Evolutionary conservation across 37 sponge, comb jelly and placozoan genomes (phyloP), one percentile per base, ranked within the genome.

Genomic region (Spongilla lacustris): DNA sequence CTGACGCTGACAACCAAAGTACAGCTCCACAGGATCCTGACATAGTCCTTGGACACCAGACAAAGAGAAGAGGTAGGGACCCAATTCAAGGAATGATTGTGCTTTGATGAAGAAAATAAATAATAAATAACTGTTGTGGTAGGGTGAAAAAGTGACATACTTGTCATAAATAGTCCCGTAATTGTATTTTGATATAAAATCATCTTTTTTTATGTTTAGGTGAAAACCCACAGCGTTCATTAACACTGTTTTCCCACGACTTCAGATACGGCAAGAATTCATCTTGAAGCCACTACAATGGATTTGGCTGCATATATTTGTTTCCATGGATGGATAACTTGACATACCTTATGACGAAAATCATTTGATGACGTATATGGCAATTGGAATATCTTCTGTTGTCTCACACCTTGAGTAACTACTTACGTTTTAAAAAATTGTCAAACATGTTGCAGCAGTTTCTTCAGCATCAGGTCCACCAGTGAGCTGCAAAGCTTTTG

Each of bases 1-100:
- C 35, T 81, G 82, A 27, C 82, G 35, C 26, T 82, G 50, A 25
- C 83, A 71, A 27, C 83, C 73, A 73, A 82, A 82, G 72, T 71
- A 82, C 17, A 71, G 71, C 33, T 82, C 81, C 69, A 81, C 25
- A 29, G 49, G 78, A 77, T 41, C 78, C 41, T 77, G 78, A 27
- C 78, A 77, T 22, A 50, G 4, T 48, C 41, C n/a, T 41, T 77
- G 26, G 58, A 58, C 58, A 19, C 58, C 58, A 58, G 58, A 58
- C 58, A 58, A 58, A 58, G 58, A 58, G 58, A 58, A 58, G 19
- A 58, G 58, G 58, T 58, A 58, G 14, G 58, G 58, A 58, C 4
- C 58, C 58, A 58, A 58, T 58, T 58, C 58, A 58, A 58, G 14
- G 58, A 58, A 58, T 58, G 58, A 58, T 58, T 58, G 58, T 58